Evolutionary conservation across 2,888 invertebrate species (phyloP).

Genomic region (Orchesellides sinensis): DNA sequence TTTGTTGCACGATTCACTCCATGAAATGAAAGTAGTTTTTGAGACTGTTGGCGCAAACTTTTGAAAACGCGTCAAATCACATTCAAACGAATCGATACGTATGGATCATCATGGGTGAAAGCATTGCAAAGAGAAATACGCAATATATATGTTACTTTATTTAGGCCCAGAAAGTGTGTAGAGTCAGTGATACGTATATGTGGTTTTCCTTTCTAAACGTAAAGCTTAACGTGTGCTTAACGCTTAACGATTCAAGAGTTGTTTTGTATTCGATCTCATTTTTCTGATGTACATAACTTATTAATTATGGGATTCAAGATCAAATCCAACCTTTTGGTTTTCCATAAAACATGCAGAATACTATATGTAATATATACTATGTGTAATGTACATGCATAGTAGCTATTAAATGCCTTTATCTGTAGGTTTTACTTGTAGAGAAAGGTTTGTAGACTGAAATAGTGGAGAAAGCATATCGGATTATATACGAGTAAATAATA

Average conservation of each 20-base stretch:
- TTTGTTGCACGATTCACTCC: too few species aligned
- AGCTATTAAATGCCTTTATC: too few species aligned
- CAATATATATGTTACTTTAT: background rate
- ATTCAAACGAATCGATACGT: background rate
- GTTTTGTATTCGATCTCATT: conserved; percentile 32
- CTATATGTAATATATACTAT: too few species aligned
- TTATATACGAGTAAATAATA: too few species aligned
- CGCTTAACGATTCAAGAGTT: background rate
- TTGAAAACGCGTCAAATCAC: background rate
- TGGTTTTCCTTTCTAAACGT: too few species aligned
- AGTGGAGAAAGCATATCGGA: too few species aligned
- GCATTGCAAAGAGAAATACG: background rate
- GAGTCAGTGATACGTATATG: background rate
- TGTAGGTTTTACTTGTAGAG: too few species aligned
- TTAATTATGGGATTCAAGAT: conserved; percentile 36
- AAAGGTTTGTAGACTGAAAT: too few species aligned
- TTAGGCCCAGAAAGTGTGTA: background rate
- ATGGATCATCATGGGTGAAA: background rate
- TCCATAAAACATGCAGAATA: too few species aligned
- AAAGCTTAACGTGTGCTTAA: background rate
- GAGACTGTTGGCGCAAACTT: background rate
- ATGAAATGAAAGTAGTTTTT: too few species aligned
- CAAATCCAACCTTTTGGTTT: background rate
- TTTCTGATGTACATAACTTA: conserved; percentile 40
- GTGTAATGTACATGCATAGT: too few species aligned